Conservation (phyloP, 2,797 vertebrate species). For the Tapirus indicus region DNA sequence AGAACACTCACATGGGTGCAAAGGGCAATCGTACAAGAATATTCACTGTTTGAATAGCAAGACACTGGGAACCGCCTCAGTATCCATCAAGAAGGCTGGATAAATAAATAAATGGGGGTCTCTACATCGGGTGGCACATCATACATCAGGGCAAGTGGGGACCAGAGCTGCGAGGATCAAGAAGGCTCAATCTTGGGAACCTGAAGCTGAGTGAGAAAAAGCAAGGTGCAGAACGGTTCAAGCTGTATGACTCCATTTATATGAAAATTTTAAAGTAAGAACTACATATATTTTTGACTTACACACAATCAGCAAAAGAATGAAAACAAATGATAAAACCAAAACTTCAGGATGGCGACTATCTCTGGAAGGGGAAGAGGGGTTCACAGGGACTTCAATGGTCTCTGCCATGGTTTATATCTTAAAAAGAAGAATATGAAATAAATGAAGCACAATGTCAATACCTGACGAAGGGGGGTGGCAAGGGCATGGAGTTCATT, state of each 20-base stretch:
- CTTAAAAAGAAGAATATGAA: constrained; percentile 27
- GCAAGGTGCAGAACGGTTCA: not conserved
- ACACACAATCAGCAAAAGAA: constrained; percentile 25
- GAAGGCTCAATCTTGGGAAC: constrained; percentile 8
- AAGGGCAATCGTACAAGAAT: not conserved
- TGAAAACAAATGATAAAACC: constrained; percentile 29
- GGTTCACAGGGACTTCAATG: not conserved
- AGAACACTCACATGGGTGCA: not conserved
- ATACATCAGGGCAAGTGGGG: not conserved
- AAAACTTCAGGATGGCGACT: not conserved
- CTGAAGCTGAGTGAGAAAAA: not conserved
- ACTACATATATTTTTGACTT: not conserved
- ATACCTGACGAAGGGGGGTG: not conserved
- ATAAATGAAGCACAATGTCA: not conserved
- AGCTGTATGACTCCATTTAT: not conserved
- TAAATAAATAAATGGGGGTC: not conserved
- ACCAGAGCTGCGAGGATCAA: not conserved
- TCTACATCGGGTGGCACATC: not conserved
- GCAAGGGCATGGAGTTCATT: not conserved
- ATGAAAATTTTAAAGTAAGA: not conserved
- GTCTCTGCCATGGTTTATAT: not conserved
- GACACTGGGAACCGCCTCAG: not conserved
- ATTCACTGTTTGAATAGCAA: constrained; percentile 21
- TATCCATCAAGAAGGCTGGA: not conserved
- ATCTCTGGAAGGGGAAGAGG: not conserved